Conservation (phyloP, 1,140 invertebrate species). For the Cardiocondyla obscurior region DNA sequence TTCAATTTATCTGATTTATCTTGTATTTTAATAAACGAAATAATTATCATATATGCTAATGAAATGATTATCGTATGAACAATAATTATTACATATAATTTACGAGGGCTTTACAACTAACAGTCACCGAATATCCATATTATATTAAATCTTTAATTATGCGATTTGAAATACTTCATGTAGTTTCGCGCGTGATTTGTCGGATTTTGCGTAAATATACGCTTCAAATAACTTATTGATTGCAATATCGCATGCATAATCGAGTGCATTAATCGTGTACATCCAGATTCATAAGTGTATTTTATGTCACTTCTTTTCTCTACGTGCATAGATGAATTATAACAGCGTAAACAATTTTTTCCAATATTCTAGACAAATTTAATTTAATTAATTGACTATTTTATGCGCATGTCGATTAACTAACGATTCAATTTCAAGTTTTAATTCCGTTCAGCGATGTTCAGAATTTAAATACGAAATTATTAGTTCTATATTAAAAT, state of each 20-base stretch:
- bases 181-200: not conserved
- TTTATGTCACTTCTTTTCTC: not conserved
- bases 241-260: not conserved
- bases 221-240: not conserved
- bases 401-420: not conserved
- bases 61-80: not conserved
- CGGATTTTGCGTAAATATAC: not conserved
- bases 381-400: not conserved
- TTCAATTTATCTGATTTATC: not conserved
- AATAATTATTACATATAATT: slow-evolving; percentile 9
- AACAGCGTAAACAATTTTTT: not conserved
- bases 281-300: not conserved
- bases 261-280: not conserved
- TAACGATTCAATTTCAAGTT: not conserved
- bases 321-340: too few relatives aligned
- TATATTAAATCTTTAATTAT: not conserved
- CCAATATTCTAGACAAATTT: not conserved
- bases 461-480: not conserved
- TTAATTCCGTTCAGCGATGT: not conserved
- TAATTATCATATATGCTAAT: not conserved
- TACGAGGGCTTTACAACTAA: not conserved
- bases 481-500: not conserved
- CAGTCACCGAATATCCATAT: not conserved
- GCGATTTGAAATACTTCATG: not conserved
- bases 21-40: not conserved